Conservation (phyloP, 2,113 vertebrate genomes). For the Mystacornis crossleyi region DNA sequence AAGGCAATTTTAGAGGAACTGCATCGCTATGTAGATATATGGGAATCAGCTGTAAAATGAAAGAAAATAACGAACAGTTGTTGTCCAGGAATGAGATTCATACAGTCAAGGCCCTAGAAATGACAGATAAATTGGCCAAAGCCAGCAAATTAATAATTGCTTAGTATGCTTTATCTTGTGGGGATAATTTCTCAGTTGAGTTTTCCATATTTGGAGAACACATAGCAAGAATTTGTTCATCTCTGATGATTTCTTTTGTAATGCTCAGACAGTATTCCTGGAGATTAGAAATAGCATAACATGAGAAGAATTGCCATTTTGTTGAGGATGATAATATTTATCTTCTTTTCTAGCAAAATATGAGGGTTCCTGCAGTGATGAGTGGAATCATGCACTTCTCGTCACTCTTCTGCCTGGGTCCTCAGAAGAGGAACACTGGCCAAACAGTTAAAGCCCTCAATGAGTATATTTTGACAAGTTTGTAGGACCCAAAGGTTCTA, state of each 20-base stretch:
- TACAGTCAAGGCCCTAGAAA: not conserved
- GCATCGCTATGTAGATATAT: not conserved
- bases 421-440: not conserved
- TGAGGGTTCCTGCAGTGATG: not conserved
- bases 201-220: not conserved
- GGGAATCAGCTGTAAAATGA: constrained; percentile 2
- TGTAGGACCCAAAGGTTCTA: not conserved
- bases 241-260: constrained; percentile 34
- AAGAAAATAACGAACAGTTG: not conserved
- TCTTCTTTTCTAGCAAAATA: not conserved
- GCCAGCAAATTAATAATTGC: not conserved
- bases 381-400: not conserved
- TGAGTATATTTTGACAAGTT: not conserved
- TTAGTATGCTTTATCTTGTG: not conserved
- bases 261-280: not conserved
- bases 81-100: not conserved
- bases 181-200: not conserved
- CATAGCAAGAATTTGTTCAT: not conserved
- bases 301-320: constrained; percentile 28
- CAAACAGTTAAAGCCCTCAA: not conserved
- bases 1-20: not conserved
- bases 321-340: not conserved
- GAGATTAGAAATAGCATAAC: constrained; percentile 50
- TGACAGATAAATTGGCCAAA: not conserved
- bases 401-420: not conserved